Evolutionary conservation across 2,888 invertebrate species (phyloP).

Genomic region (Athetis lepigone): DNA sequence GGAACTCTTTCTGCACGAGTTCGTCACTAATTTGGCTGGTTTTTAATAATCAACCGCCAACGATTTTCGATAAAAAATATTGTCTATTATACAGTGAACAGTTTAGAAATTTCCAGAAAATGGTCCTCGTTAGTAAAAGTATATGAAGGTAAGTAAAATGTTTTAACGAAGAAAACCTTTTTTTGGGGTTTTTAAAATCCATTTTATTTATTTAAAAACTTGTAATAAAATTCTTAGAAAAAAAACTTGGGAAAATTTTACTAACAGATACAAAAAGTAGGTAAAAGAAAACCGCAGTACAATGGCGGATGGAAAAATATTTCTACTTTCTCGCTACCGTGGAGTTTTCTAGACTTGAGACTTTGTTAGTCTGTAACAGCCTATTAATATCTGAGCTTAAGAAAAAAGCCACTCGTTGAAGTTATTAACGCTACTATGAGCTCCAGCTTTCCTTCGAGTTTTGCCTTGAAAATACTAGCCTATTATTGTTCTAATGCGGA

Average conservation of each 20-base stretch:
- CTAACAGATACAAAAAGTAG: slow-evolving; percentile 13
- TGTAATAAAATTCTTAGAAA: slow-evolving; percentile 23
- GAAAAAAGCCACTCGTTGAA: slow-evolving; percentile 46
- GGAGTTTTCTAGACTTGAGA: slow-evolving; percentile 55
- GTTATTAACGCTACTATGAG: slow-evolving; percentile 36
- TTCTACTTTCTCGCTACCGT: slow-evolving; percentile 40
- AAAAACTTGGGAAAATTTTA: slow-evolving; percentile 16
- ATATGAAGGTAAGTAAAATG: not conserved
- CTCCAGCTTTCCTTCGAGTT: slow-evolving; percentile 9
- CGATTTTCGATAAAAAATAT: no score
- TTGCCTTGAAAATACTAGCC: no score
- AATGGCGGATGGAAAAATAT: slow-evolving; percentile 38
- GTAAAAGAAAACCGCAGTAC: slow-evolving; percentile 37
- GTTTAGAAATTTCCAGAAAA: slow-evolving; percentile 6
- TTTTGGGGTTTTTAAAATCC: not conserved
- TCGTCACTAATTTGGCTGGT: no score
- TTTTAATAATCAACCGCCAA: no score
- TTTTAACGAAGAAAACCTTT: not conserved
- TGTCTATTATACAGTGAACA: not conserved
- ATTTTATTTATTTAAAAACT: slow-evolving; percentile 13
- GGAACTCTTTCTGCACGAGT: no score
- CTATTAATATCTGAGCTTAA: slow-evolving; percentile 61
- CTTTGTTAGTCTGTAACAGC: slow-evolving; percentile 55
- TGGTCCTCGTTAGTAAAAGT: not conserved
- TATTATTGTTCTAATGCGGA: no score